Conservation (phyloP, 2,888 invertebrate genomes). For the Desoria tigrina region DNA sequence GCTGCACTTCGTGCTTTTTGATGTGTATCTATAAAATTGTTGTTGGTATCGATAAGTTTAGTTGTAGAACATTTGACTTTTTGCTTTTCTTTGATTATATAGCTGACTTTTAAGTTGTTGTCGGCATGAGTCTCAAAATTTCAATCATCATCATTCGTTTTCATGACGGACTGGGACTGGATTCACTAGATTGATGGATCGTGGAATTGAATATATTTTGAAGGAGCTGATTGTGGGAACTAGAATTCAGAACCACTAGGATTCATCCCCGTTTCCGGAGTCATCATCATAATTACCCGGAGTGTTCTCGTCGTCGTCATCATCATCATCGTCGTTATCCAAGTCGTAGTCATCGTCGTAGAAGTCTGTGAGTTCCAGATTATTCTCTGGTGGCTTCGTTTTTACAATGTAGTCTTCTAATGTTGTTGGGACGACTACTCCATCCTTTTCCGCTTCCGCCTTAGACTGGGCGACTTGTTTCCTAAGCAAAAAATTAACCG, state of each 20-base stretch:
- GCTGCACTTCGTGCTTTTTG: too few species aligned
- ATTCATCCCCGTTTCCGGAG: slow-evolving; percentile 54
- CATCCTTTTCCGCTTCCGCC: slow-evolving; percentile 93
- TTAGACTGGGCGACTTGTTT: slow-evolving; percentile 96
- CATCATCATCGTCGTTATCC: slow-evolving; percentile 62
- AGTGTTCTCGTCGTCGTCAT: slow-evolving; percentile 55
- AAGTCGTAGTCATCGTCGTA: slow-evolving; percentile 94
- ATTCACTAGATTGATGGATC: too few species aligned
- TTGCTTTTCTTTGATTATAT: too few species aligned
- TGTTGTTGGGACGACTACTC: slow-evolving; percentile 93
- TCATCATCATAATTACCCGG: slow-evolving; percentile 55
- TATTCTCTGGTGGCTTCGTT: slow-evolving; percentile 79
- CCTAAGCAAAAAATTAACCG: slow-evolving; percentile 62
- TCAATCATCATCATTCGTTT: too few species aligned
- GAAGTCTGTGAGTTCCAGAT: slow-evolving; percentile 90
- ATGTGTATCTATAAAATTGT: too few species aligned
- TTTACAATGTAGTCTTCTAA: slow-evolving; percentile 96
- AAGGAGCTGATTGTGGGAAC: not conserved
- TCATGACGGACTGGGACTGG: too few species aligned
- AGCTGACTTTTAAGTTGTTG: too few species aligned
- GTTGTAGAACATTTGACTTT: too few species aligned
- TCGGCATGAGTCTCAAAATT: too few species aligned
- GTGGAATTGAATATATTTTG: not conserved
- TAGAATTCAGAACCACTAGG: slow-evolving; percentile 33
- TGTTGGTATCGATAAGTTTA: too few species aligned